Percentiles rank a stretch among this genome's conserved stretches.
Evolutionary conservation across 2,797 vertebrate genomes (phyloP).

Genomic region (Pseudochromis fuscus): DNA sequence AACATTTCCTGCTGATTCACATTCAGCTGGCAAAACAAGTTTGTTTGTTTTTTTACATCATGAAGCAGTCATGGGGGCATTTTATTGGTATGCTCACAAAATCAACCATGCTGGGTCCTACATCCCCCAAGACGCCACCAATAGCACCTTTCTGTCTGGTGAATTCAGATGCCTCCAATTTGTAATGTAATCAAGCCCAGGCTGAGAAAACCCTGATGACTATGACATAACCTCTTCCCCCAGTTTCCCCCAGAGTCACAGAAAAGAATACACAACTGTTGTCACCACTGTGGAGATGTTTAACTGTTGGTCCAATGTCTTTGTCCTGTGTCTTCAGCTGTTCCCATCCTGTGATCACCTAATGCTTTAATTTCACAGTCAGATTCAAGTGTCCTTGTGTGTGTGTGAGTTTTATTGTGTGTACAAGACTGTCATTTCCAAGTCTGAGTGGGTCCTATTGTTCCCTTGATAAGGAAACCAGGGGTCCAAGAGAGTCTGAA

Average conservation of each 20-base stretch:
- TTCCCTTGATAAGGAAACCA: constrained; percentile 37
- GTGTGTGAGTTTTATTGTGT: constrained; percentile 10
- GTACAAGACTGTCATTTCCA: constrained; percentile 5
- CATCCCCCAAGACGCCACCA: not conserved
- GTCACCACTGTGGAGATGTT: too few species aligned
- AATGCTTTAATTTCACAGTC: constrained; percentile 38
- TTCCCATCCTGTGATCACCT: not conserved
- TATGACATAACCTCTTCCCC: too few species aligned
- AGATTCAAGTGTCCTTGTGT: constrained; percentile 6
- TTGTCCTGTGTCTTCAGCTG: not conserved
- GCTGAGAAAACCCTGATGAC: too few species aligned
- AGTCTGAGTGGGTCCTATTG: constrained; percentile 20
- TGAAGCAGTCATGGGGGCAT: too few species aligned
- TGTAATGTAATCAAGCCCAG: too few species aligned
- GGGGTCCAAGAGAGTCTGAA: constrained; percentile 10
- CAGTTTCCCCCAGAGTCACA: too few species aligned
- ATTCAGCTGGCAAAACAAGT: not conserved
- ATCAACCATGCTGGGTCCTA: not conserved
- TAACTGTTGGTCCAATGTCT: not conserved
- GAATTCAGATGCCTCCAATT: too few species aligned
- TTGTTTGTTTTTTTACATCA: too few species aligned
- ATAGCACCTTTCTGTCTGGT: too few species aligned
- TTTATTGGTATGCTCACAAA: too few species aligned
- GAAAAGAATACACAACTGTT: too few species aligned
- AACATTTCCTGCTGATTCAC: not conserved